Base-by-base conservation (phyloP, 2,888 invertebrate species). In the Andrena trimmerana region DNA sequence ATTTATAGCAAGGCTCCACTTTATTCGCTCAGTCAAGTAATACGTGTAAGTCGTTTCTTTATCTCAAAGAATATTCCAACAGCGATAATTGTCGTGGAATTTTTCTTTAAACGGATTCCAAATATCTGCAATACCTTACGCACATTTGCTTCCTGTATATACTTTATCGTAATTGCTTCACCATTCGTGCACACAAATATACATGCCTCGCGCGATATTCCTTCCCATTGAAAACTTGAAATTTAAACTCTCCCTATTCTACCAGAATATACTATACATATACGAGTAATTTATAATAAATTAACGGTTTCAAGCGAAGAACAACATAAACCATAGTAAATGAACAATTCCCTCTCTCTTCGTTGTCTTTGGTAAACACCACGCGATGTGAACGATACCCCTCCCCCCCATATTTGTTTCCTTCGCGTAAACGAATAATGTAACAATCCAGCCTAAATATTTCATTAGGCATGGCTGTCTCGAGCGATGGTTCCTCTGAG, bases 1-100 rank as follows among this genome's bases (percentile, higher is more conserved):
- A 52, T 70, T 62, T 59, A 54, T 66, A 8, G 54, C 50, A 50
- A 16, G 24, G 52, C 8, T 59, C n/a, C 5, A 13, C 20, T 29
- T 7, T 57, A 42, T 52, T 27, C 52, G 4, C 52, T 79, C 65
- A 70, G 65, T 70, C 60, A 8, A 57, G 63, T 68, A 69, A 60
- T 79, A 72, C 27, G 67, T 72, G 16, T 20, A 63, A 54, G 72
- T 65, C 13, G 27, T 50, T 16, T 42, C 13, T 52, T 48, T 48
- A 8, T 65, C 54, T 67, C 52, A 78, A 71, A 62, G 66, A 59
- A 62, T 54, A 78, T 52, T 20, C 57, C 48, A 60, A 79, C 69
- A 42, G 27, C n/a, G 29, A 48, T 66, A 67, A 36, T 62, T 20
- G 52, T 54, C 2, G 13, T 27, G 42, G n/a, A 57, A 65, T 63